Evolutionary conservation across 2,113 vertebrate species (phyloP), one percentile per base, ranked within the genome.

Genomic region (Sciurus niger): DNA sequence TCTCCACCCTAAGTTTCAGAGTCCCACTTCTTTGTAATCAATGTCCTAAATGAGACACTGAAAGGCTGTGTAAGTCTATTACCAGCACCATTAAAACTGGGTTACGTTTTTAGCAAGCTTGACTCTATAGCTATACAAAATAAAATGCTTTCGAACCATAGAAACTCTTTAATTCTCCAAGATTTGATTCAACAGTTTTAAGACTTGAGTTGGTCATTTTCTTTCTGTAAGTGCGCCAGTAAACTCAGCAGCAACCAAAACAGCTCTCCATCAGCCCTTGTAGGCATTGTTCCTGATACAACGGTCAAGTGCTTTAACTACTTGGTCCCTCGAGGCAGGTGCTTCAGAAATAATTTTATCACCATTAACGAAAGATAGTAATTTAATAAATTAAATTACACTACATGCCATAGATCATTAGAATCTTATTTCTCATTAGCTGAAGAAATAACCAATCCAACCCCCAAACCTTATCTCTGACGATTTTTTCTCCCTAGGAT

Each of bases 261-360:
- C 37, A 48, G 28, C n/a, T 48, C 8, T 72, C 32, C 32, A 24
- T 58, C 30, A 60, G 70, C 79, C n/a, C 48, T 34, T n/a, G 4
- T 0, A 63, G 79, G 58, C 32, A 37, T 65, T 46, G 58, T 74
- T 72, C 70, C 40, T 37, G 25, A 25, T 32, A 9, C 9, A 28
- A 72, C 30, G 18, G 74, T 48, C 78, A 94, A 90, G 72, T 34
- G 20, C 13, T 14, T 90, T 51, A 89, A 55, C 34, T 8, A 65
- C 83, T 51, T 74, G 72, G 48, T 73, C 18, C 74, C n/a, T 22
- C 17, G 80, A 84, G 51, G 34, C 60, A 92, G 34, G 63, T 74
- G 28, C 77, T 94, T 93, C 58, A 91, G 86, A 95, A 91, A 93
- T 80, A 30, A 86, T 80, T 91, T 78, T 30, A 94, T 48, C 40